These are phyloP conservation scores for Erpobdella octoculata DNA, from an alignment of 2,888 invertebrate species.

Conservation along the genomic window DNA sequence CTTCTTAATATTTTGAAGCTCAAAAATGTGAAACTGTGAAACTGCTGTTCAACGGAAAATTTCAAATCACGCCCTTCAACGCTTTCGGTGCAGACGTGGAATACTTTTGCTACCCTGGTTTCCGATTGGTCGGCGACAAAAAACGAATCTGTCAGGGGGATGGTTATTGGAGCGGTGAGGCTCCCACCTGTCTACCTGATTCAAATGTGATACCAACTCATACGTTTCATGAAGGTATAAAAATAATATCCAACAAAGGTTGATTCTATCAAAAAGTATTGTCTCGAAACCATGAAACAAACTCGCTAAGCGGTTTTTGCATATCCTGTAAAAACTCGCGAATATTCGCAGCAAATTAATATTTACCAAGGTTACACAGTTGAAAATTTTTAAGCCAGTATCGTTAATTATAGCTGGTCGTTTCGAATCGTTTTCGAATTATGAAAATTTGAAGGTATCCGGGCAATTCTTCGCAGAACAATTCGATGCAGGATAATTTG, in stretches of 20 bases:
- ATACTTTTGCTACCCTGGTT: conserved; percentile 38
- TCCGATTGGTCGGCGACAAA: conserved; percentile 50
- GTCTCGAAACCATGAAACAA: no score
- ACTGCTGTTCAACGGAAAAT: conserved; percentile 35
- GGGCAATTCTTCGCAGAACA: no score
- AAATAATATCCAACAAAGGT: background rate
- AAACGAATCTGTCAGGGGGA: conserved; percentile 54
- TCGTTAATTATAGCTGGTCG: no score
- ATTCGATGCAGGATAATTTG: no score
- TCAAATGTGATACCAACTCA: background rate
- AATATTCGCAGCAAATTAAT: no score
- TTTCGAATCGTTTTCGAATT: no score
- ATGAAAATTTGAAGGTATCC: no score
- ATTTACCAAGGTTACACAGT: no score
- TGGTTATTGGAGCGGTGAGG: conserved; percentile 52
- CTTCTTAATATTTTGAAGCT: conserved; percentile 30
- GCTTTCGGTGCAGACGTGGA: conserved; percentile 36
- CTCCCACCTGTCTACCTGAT: conserved; percentile 48
- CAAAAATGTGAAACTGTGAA: conserved; percentile 35
- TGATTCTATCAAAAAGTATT: no score
- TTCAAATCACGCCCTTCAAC: conserved; percentile 35
- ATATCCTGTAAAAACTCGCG: no score
- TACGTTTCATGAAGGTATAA: background rate
- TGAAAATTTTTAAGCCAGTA: no score
- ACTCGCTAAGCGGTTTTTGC: no score